Base-by-base conservation (phyloP, 2,113 vertebrate genomes). In the Lepisosteus oculatus region DNA sequence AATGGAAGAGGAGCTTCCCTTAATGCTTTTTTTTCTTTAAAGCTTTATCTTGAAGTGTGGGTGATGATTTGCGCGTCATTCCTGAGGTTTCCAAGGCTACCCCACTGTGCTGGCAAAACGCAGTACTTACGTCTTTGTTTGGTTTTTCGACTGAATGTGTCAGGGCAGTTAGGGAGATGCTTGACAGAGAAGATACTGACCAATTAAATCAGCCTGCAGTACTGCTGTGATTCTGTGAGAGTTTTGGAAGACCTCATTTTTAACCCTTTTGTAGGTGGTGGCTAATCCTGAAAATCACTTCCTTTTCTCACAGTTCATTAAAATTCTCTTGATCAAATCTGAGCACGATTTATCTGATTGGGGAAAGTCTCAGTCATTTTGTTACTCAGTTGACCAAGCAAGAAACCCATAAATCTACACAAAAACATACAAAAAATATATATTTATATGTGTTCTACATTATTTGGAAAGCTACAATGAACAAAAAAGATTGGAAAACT, bases 11-110 rank as follows among this genome's bases (percentile, higher is more conserved):
- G 47, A 51, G 47, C 47, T 51, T 5, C 47, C 3, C 5, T 51
- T 51, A 9, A 9, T 51, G 47, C 47, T 51, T 9, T 29, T 29
- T 29, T 29, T 29, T 17, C 47, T 0, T 8, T 2, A 51, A 9
- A 6, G 9, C 9, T 51, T 51, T 5, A 6, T 6, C 47, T 51
- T 51, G 9, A 80, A 90, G 91, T 44, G 84, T 83, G 55, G 85
- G 83, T 15, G 3, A 43, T n/a, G 64, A 14, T 43, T 65, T 43
- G 11, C n/a, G 11, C 64, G 13, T 44, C 42, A 44, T 4, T 43
- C 11, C 64, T 65, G 13, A 63, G n/a, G 64, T 65, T 65, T 65
- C 64, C 64, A 43, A 43, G 64, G 64, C 41, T 43, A 65, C 64
- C 42, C 43, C 42, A 13, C 42, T 14, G 12, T 44, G 64, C 13